Conservation (phyloP, 2,113 vertebrate genomes). For the Myanophis thanlyinensis region DNA sequence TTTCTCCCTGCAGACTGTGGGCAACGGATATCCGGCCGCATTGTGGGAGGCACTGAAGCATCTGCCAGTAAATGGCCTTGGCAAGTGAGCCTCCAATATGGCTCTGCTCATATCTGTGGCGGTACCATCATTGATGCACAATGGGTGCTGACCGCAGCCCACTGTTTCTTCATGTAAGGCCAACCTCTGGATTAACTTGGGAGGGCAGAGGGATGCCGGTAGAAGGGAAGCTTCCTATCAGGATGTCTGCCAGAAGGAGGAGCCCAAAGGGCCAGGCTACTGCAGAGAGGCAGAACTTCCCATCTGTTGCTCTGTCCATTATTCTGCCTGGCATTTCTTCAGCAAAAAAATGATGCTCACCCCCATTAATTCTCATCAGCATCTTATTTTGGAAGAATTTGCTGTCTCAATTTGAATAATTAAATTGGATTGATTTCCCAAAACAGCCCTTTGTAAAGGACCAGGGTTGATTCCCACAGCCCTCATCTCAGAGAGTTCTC, state of each 20-base stretch:
- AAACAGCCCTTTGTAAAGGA: neutral
- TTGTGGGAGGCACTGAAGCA: conserved; percentile 81
- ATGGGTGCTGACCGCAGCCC: conserved; percentile 87
- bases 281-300: neutral
- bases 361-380: neutral
- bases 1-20: conserved; percentile 79
- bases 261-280: neutral
- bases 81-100: conserved; percentile 85
- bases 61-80: conserved; percentile 84
- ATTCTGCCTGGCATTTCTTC: neutral
- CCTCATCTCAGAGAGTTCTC: neutral
- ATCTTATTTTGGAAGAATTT: neutral
- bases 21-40: conserved; percentile 72
- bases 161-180: conserved; percentile 90
- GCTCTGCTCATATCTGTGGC: conserved; percentile 79
- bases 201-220: neutral
- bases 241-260: neutral
- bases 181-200: neutral
- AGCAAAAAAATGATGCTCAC: neutral
- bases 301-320: neutral
- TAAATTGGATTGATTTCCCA: neutral
- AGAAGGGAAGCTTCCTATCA: accelerated
- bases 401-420: neutral
- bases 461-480: neutral
- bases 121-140: conserved; percentile 81